phyloP scores from a whole-genome alignment of 2,888 invertebrate species.

The Odontothrips loti region DNA sequence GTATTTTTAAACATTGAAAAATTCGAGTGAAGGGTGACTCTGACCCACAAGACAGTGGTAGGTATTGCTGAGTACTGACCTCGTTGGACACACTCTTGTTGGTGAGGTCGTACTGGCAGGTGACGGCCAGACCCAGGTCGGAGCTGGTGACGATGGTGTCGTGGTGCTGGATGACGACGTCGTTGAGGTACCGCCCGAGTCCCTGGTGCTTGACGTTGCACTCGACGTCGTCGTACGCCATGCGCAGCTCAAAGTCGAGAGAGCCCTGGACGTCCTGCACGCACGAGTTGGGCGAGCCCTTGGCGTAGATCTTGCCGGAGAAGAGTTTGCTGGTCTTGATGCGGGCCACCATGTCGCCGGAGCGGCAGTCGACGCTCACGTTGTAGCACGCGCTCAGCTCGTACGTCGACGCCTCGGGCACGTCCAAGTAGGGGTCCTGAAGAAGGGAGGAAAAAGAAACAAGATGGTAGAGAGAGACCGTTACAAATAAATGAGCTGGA shows the following conservation, averaged over 20 bases:
- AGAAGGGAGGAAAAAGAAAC: constrained; percentile 38
- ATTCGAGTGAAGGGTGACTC: too few species aligned
- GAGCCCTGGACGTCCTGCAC: constrained; percentile 83
- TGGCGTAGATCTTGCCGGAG: constrained; percentile 92
- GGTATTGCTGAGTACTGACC: constrained; percentile 49
- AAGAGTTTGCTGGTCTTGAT: constrained; percentile 89
- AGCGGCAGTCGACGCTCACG: constrained; percentile 86
- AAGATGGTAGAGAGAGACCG: neutral
- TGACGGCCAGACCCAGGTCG: constrained; percentile 86
- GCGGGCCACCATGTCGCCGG: constrained; percentile 87
- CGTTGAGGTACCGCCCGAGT: constrained; percentile 80
- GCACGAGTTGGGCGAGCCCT: constrained; percentile 89
- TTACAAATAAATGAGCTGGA: too few species aligned
- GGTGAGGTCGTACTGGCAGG: constrained; percentile 89
- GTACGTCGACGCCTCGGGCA: constrained; percentile 86
- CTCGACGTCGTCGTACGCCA: constrained; percentile 88
- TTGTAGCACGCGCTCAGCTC: constrained; percentile 92
- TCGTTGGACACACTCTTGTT: constrained; percentile 92
- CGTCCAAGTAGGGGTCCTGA: constrained; percentile 82
- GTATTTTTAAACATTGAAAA: too few species aligned
- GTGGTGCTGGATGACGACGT: constrained; percentile 92
- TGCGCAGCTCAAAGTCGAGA: constrained; percentile 83
- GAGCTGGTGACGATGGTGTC: constrained; percentile 92
- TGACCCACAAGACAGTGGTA: neutral
- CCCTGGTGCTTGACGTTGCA: constrained; percentile 89